Evolutionary conservation across 2,113 vertebrate species (phyloP), one percentile per base, ranked within the genome.

Genomic region (Paralichthys olivaceus): DNA sequence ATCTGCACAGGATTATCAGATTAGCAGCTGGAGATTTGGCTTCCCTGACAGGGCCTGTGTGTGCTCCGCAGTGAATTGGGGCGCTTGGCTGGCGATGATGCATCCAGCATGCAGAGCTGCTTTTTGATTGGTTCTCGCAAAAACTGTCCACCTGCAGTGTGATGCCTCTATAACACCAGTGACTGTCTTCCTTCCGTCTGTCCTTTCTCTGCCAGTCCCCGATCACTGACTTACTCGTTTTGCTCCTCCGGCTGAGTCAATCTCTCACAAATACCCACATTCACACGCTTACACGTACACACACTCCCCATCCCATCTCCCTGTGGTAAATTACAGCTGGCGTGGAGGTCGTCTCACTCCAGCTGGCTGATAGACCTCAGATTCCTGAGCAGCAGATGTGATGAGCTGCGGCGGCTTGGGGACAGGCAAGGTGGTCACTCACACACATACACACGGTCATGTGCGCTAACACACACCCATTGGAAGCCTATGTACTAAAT

Each of bases 1-100:
- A 93, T 92, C 91, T 93, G 90, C 83, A 77, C 77, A 68, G 91
- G 91, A 93, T 94, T 94, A 95, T 92, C 85, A 93, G 93, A 94
- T 94, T 94, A 94, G 86, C 85, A 83, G 71, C 60, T 80, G 78
- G 89, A 90, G 87, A 90, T 90, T 91, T 84, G 79, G 65, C 78
- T 66, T 79, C 81, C 63, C 81, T 78, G 72, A 76, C 83, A 72
- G 76, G 72, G 65, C 40, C 61, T 84, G 67, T 80, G 69, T 87
- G 79, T 69, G 72, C 12, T n/a, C 34, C 43, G 55, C 25, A 69
- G 58, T 72, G 85, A 84, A 87, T 79, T 80, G 61, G 79, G 75
- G 67, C 67, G 66, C 53, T 68, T 75, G 80, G 77, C 62, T 82
- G 67, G 63, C 37, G 55, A 34, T 14, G 60, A 26, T 58, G 17